Conservation (phyloP, 2,113 vertebrate species). For the Oxygymnocypris stewartii region DNA sequence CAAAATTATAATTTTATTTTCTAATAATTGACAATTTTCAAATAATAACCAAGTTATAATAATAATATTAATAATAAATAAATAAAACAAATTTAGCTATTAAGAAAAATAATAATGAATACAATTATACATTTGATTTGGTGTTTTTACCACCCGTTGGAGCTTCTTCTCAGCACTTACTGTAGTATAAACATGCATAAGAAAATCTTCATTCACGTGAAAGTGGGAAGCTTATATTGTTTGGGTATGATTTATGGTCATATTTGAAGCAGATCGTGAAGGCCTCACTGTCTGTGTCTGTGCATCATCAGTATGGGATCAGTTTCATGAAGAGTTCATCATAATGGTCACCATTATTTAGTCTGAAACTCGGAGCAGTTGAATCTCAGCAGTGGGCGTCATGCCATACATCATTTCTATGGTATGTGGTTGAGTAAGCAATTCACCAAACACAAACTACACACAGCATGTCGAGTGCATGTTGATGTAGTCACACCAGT, state of each 20-base stretch:
- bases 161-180: neutral
- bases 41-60: neutral
- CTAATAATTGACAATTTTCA: neutral
- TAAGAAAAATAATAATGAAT: neutral
- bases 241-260: neutral
- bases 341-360: constrained; percentile 54
- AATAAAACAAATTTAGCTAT: no score
- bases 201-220: neutral
- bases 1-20: neutral
- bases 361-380: constrained; percentile 25
- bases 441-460: neutral
- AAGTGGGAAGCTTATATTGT: neutral
- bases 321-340: constrained; percentile 58
- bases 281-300: constrained; percentile 45
- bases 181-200: neutral
- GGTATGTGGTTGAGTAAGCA: neutral
- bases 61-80: neutral
- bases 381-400: constrained; percentile 45
- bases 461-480: neutral
- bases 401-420: constrained; percentile 16
- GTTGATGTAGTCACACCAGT: constrained; percentile 16
- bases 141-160: neutral
- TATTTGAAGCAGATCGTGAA: neutral
- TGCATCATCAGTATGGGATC: constrained; percentile 60
- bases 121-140: neutral